Conservation (phyloP, 2,797 vertebrate species). For the Tarsius wallacei region DNA sequence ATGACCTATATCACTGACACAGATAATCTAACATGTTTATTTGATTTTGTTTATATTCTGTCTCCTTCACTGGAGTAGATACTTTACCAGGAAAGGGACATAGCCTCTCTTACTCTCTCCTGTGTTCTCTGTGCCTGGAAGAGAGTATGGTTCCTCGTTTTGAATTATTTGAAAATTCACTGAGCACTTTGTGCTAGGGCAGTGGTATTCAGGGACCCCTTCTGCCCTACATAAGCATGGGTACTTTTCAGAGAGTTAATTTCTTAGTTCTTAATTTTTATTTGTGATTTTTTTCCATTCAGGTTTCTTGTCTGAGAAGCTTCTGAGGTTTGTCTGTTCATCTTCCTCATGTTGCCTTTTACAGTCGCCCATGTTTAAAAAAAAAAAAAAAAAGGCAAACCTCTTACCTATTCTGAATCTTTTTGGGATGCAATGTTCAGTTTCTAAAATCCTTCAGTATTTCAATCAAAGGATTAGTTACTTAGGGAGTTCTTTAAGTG, state of each 20-base stretch:
- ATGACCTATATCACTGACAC: not conserved
- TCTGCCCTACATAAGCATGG: not conserved
- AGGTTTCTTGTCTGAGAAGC: not conserved
- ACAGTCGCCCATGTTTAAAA: not conserved
- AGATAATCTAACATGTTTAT: not conserved
- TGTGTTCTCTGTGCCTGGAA: not conserved
- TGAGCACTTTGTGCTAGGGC: not conserved
- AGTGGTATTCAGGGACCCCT: not conserved
- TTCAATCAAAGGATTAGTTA: not conserved
- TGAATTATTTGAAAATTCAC: not conserved
- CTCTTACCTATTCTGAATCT: not conserved
- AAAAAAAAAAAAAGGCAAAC: not conserved
- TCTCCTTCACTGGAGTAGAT: not conserved
- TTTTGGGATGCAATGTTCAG: not conserved
- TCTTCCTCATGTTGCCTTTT: not conserved
- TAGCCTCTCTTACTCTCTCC: not conserved
- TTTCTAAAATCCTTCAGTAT: not conserved
- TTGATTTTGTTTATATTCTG: conserved; percentile 1
- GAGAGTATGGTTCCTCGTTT: not conserved
- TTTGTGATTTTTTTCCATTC: not conserved
- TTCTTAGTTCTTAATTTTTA: not conserved
- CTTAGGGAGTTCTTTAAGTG: not conserved
- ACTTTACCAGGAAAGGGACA: not conserved
- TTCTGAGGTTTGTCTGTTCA: not conserved
- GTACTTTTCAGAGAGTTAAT: not conserved